phyloP scores from a whole-genome alignment of 2,888 invertebrate species.

The Blera fallax region DNA sequence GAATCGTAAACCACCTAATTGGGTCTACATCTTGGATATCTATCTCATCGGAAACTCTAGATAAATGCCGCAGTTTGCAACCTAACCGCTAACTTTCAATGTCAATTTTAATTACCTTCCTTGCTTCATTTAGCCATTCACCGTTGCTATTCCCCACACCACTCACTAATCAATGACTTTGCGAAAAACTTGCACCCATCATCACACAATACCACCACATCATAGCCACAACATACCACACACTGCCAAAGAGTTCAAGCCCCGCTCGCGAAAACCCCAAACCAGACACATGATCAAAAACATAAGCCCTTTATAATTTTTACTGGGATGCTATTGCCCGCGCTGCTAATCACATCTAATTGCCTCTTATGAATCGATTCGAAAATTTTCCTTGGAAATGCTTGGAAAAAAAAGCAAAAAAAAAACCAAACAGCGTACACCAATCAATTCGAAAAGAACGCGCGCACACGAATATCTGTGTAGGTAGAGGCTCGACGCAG shows the following conservation, averaged over 20 bases:
- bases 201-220: background rate
- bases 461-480: background rate
- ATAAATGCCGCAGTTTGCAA: too few species aligned
- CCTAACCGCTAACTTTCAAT: background rate
- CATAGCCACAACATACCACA: background rate
- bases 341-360: conserved; percentile 60
- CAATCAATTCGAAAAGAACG: conserved; percentile 16
- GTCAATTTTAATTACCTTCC: background rate
- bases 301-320: conserved; percentile 31
- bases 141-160: background rate
- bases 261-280: background rate
- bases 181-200: background rate
- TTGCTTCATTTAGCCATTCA: background rate
- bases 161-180: conserved; percentile 5
- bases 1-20: too few species aligned
- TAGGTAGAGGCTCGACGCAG: background rate
- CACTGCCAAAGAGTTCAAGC: background rate
- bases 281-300: conserved; percentile 14
- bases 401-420: conserved; percentile 18
- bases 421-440: background rate
- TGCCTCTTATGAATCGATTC: conserved; percentile 56
- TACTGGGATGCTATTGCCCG: conserved; percentile 30
- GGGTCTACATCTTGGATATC: too few species aligned
- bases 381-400: conserved; percentile 53
- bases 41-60: too few species aligned